Evolutionary conservation across 2,797 vertebrate genomes (phyloP), one percentile per base, ranked within the genome.

Genomic region (Tympanoctomys barrerae): DNA sequence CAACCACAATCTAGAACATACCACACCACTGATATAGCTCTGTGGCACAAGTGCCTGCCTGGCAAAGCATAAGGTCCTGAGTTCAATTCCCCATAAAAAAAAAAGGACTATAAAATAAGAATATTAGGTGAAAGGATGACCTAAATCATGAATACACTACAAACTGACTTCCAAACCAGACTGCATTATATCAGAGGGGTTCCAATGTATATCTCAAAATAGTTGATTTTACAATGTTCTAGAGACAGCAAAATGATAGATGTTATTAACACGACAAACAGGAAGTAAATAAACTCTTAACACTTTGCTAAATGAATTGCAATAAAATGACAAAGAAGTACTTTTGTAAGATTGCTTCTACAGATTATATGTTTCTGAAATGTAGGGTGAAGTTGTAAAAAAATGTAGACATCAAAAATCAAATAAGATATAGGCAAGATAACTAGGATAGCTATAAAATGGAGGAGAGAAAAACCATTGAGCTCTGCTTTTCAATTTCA

Each of bases 401-500:
- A 77, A 84, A 77, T 49, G 22, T 49, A 90, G 24, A 86, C 3
- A 26, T 81, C 26, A 77, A 93, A 78, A 61, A 42, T 77, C 33
- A 28, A 91, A 87, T 24, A 91, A 78, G 14, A 39, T 4, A 59
- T n/a, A 64, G 49, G 64, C 21, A 79, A 90, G n/a, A 70, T 24
- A 77, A 39, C 18, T 46, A 88, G 46, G 1, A 39, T 42, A 62
- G 21, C 61, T 33, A 26, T 83, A 52, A 61, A 77, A 78, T 42
- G 22, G 14, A 84, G 7, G 66, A 84, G 89, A 7, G 33, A 84
- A 83, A 89, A 31, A 81, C 59, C 90, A 5, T 33, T 68, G 0
- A 79, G 77, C 36, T 31, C n/a, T 54, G 18, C 4, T 88, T 64
- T 70, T 86, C 31, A 89, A 59, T 93, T 92, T 94, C 84, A 92